Evolutionary conservation across 1,140 invertebrate genomes (phyloP), one percentile per base, ranked within the genome.

Genomic region (Neodiprion lecontei): DNA sequence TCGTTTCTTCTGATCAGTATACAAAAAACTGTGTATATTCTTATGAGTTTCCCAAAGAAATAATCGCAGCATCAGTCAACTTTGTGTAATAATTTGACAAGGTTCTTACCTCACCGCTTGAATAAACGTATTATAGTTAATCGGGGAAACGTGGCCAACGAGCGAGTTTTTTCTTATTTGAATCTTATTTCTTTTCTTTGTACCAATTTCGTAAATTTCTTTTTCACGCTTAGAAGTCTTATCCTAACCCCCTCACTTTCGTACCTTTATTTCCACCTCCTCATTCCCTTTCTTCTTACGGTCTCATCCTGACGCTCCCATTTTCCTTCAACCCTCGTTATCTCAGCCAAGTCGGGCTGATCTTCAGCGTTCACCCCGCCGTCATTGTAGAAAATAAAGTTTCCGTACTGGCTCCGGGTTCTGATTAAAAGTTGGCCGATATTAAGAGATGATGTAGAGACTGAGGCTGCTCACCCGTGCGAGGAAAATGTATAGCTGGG

Each of bases 401-500:
- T 75, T 76, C 73, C 66, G 67, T 66, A 61, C 40, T 65, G 50
- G 67, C 76, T 47, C 10, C 17, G 48, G 69, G 21, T 68, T 77
- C 78, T 81, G 80, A 81, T 81, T 81, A 81, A 81, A 81, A 81
- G 79, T 81, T 81, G 77, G 72, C 76, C 79, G 69, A 79, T 80
- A 81, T 80, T 80, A 78, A 50, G 71, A 68, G 74, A 74, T 81
- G 80, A 81, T 69, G 79, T 76, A 67, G 75, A 67, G 67, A 69
- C 67, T 61, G n/a, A 12, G n/a, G 5, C 53, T 61, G 53, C n/a
- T 61, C 53, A 61, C 53, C n/a, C 53, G 53, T 61, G 53, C 53
- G 53, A 61, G 53, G 53, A 9, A 61, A 61, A 61, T 61, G 53
- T 61, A 61, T 61, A 17, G 53, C 53, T 61, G 53, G 28, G n/a